phyloP scores from a whole-genome alignment of 1,140 invertebrate species.

The Pseudomyrmex flavicornis region DNA sequence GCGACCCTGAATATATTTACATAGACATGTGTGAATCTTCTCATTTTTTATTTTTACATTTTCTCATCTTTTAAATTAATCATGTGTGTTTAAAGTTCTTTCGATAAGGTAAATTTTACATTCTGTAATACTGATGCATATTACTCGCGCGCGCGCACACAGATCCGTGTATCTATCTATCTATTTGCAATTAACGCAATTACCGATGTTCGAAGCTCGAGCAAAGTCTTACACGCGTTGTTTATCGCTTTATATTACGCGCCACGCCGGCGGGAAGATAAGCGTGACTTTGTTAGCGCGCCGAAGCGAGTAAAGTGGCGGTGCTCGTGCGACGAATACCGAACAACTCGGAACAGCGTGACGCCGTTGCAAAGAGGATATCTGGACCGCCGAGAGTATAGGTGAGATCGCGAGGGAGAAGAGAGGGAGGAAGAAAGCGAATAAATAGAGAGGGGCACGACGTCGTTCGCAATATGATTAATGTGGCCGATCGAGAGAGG shows the following conservation, averaged over 20 bases:
- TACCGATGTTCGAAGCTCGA: slow-evolving; percentile 11
- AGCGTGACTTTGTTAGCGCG: slow-evolving; percentile 60
- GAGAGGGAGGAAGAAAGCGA: slow-evolving; percentile 55
- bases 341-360: slow-evolving; percentile 64
- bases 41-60: neutral
- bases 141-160: too few species aligned
- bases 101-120: neutral
- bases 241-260: slow-evolving; percentile 27
- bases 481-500: slow-evolving; percentile 75
- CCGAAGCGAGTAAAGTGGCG: slow-evolving; percentile 47
- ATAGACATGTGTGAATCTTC: too few species aligned
- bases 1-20: neutral
- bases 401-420: slow-evolving; percentile 44
- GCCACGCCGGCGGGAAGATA: slow-evolving; percentile 24
- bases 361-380: slow-evolving; percentile 53
- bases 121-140: slow-evolving; percentile 3
- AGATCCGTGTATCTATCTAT: neutral
- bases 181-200: slow-evolving; percentile 48
- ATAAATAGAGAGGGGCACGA: slow-evolving; percentile 71
- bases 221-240: slow-evolving; percentile 12
- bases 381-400: slow-evolving; percentile 30
- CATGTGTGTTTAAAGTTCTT: neutral
- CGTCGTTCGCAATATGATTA: slow-evolving; percentile 78
- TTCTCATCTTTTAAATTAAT: slow-evolving; percentile 7
- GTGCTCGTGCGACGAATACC: slow-evolving; percentile 67